Base-by-base conservation (phyloP, 37 sponge, comb jelly and placozoan genomes). In the Diacarnus erythraeanus region DNA sequence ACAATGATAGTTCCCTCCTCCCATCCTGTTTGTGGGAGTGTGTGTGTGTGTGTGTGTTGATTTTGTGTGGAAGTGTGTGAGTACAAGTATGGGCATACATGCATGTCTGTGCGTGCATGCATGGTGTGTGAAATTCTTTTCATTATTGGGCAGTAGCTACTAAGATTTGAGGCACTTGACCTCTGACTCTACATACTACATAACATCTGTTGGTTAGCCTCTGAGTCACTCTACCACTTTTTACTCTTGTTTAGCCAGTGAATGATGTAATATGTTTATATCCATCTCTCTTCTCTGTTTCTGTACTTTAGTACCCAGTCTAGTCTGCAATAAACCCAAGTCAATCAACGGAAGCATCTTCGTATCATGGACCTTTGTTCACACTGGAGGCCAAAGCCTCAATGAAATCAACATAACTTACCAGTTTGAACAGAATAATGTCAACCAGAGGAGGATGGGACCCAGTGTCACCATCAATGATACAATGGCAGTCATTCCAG, bases 361-460 rank as follows among this genome's bases (percentile, higher is more conserved):
- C 8, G 64, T 77, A 21, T n/a, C 21, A 25, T 77, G 77, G 77
- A 38, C 23, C 40, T 61, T 37, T 42, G 27, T 27, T 15, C 77
- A 77, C 64, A 59, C 64, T 20, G 77, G 77, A 35, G 77, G 77
- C 0, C 74, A 31, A 22, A 5, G 30, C 74, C 56, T 74, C 74
- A 74, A 43, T 17, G 5, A 4, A 29, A 25, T 61, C 9, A 20
- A 5, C 29, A 27, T 27, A 8, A 20, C 29, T 25, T 61, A 61
- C 20, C 6, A 8, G 64, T 29, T 61, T 61, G 64, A 61, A 6
- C 5, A 23, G 25, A 15, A 15, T 47, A 47, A 12, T 47, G 51
- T 6, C 12, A 12, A 47, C 51, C 51, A 15, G 51, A 47, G 10
- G 10, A 47, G 12, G 51, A 47, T 6, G 6, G 51, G 51, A 47